Percentiles rank a stretch among this genome's conserved stretches.
These are phyloP conservation scores for Leptinotarsa undecemlineata DNA, from an alignment of 1,140 invertebrate species.

Conservation along the genomic window DNA sequence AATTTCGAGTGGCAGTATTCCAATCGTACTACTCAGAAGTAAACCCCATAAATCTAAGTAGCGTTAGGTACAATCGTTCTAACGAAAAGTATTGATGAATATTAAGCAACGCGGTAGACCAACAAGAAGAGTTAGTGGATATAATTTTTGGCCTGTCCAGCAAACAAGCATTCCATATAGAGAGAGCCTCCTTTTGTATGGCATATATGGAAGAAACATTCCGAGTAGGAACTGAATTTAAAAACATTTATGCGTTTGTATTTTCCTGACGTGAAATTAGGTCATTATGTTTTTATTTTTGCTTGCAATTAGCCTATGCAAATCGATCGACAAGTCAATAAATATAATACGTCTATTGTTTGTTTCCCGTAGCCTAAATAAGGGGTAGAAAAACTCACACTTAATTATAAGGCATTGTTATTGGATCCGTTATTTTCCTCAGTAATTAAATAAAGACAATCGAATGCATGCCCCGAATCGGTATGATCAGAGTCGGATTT, in stretches of 20 bases:
- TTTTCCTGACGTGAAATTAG: slow-evolving; percentile 1
- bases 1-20: background rate
- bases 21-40: background rate
- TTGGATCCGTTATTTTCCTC: background rate
- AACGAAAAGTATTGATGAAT: slow-evolving; percentile 7
- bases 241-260: slow-evolving; percentile 7
- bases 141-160: slow-evolving; percentile 2
- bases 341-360: background rate
- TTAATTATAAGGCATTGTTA: background rate
- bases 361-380: background rate
- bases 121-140: slow-evolving; percentile 6
- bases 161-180: slow-evolving; percentile 8
- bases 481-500: no score
- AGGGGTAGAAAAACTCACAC: background rate
- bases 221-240: slow-evolving; percentile 1
- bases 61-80: background rate
- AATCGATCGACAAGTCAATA: slow-evolving; percentile 1
- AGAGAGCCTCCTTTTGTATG: background rate
- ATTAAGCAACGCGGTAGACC: background rate
- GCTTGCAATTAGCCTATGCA: slow-evolving; percentile 7
- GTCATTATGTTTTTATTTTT: slow-evolving; percentile 4
- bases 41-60: background rate
- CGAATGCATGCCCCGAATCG: no score
- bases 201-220: slow-evolving; percentile 6
- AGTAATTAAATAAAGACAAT: slow-evolving; percentile 1